Evolutionary conservation across 2,797 vertebrate genomes (phyloP).

Genomic region (Acrossocheilus fasciatus): DNA sequence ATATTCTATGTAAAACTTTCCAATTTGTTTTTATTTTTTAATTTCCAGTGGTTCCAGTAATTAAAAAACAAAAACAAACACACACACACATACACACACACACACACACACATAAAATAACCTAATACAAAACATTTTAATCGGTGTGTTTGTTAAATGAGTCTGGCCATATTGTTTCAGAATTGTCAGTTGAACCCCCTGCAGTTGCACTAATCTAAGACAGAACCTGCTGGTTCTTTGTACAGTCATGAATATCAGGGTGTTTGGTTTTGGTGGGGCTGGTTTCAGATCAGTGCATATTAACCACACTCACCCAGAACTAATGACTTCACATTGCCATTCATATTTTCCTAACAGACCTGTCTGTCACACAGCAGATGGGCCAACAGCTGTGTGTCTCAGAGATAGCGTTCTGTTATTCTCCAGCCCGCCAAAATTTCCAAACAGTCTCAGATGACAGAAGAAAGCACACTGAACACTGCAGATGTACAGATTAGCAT

Average conservation of each 20-base stretch:
- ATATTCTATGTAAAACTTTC: neutral
- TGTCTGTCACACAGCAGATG: slow-evolving; percentile 36
- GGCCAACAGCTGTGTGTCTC: slow-evolving; percentile 27
- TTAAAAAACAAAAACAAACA: too few species aligned
- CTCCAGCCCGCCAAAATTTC: slow-evolving; percentile 7
- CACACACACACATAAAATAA: neutral
- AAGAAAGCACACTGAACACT: neutral
- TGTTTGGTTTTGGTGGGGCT: neutral
- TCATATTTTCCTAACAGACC: slow-evolving; percentile 29
- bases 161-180: neutral
- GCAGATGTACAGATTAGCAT: neutral
- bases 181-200: neutral
- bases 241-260: neutral
- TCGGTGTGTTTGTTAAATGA: neutral
- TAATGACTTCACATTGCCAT: slow-evolving; percentile 2
- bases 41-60: neutral
- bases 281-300: slow-evolving; percentile 12
- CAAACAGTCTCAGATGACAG: slow-evolving; percentile 8
- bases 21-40: neutral
- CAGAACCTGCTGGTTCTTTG: neutral
- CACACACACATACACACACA: too few species aligned
- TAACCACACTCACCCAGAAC: slow-evolving; percentile 14
- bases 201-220: neutral
- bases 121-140: neutral
- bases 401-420: slow-evolving; percentile 28